Evolutionary conservation across 2,888 invertebrate species (phyloP), one percentile per base, ranked within the genome.

Genomic region (Petrophora chlorosata): DNA sequence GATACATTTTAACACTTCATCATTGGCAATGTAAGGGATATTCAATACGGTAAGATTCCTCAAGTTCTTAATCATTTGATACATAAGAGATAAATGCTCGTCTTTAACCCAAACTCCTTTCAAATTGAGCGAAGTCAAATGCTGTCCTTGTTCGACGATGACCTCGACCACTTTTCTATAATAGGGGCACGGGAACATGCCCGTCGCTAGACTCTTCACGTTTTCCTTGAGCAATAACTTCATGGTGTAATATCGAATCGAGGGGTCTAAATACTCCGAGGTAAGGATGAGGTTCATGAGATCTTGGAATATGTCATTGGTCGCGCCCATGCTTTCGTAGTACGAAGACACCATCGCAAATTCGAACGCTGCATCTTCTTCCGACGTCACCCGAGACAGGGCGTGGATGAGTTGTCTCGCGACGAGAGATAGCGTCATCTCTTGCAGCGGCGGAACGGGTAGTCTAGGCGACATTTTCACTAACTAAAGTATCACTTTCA

Each of bases 71-170:
- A 94, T 86, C 16, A 94, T 76, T 16, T 92, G 85, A 53, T 92
- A 92, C 83, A 94, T 88, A 7, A 93, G 87, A 45, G 91, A 80
- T 65, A 94, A 90, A 61, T 93, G 92, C 56, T 94, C 94, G 39
- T 94, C 94, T 74, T 93, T 93, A 28, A 93, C 93, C 94, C 94
- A 94, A 19, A 94, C 93, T 8, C 94, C 94, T 83, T 94, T 94
- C 45, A 94, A 79, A 77, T 94, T 94, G 39, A 94, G 89, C 22
- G 92, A 80, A 30, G 92, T 92, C 59, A 94, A 67, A 17, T 94
- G 93, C 4, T 85, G 90, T 4, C 94, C 94, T 76, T 93, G 93
- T 13, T 91, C 91, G 3, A 90, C 86, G 63, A 94, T 93, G 55
- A 93, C 91, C 76, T 93, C 92, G 64, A 94, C 82, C 62, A 94